Evolutionary conservation across 2,888 invertebrate species (phyloP), one percentile per base, ranked within the genome.

Genomic region (Pyrrhia umbra): DNA sequence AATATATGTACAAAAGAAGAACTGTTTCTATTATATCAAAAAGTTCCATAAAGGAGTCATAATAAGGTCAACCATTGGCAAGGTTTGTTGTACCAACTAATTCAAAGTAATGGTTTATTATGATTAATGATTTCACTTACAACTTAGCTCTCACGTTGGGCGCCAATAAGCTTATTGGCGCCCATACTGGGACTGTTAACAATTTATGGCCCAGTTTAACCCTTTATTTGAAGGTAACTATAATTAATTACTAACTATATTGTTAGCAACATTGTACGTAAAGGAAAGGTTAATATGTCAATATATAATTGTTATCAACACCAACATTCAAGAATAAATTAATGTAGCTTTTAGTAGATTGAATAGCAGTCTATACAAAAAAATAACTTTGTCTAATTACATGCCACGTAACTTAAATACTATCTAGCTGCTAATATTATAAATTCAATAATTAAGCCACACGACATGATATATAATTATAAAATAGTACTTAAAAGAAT

Each of bases 81-180:
- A 49, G 42, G 55, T 56, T 57, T 54, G 43, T 56, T 46, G 61
- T 37, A 58, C 30, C 30, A 43, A 66, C 37, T 52, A 58, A 54
- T 63, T 54, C 47, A 58, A 72, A 63, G 63, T 45, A 67, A 56
- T 76, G 30, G 30, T 55, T 45, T 21, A 21, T 52, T 59, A 67
- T 63, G 76, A 74, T 74, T 71, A 71, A 74, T 67, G 45, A 40
- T 43, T 51, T 56, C 25, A 40, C 34, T 75, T 56, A 27, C 57
- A 57, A 54, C 37, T 37, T 46, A 25, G 55, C 58, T 49, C 71
- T 51, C 66, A 68, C 37, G 40, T 49, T 76, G 73, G 58, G 72
- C 68, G 68, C 56, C 67, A 59, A 42, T 67, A 47, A 9, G 20
- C 23, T 63, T 76, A 67, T 45, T 76, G 68, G 63, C 50, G 59